Conservation (phyloP, 2,888 invertebrate species). For the Drosophila atripex region DNA sequence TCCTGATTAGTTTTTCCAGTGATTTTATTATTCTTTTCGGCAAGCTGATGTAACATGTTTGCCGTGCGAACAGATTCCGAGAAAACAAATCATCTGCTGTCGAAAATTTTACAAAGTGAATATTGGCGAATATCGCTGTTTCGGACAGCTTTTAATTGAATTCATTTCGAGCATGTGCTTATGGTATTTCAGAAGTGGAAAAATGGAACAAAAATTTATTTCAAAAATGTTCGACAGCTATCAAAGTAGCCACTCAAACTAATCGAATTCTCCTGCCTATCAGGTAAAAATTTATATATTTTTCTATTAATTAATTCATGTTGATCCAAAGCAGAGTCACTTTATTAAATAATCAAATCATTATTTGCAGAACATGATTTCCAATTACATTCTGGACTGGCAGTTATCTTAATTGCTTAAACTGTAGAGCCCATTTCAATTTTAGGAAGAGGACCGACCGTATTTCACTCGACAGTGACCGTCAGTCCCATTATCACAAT, state of each 20-base stretch:
- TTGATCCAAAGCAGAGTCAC: no score
- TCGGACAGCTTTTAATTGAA: conserved; percentile 58
- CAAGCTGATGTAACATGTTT: conserved; percentile 54
- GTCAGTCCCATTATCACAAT: conserved; percentile 27
- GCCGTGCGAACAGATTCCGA: conserved; percentile 54
- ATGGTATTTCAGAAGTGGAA: conserved; percentile 23
- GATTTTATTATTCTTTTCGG: conserved; percentile 41
- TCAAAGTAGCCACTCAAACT: neutral
- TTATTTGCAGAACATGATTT: conserved; percentile 5
- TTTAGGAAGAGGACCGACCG: conserved; percentile 4
- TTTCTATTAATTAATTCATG: no score
- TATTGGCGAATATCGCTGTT: conserved; percentile 35
- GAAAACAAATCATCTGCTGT: conserved; percentile 47
- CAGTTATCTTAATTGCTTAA: conserved; percentile 6
- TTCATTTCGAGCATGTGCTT: conserved; percentile 33
- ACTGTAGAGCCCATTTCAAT: conserved; percentile 9
- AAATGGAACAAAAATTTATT: conserved; percentile 29
- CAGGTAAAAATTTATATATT: conserved; percentile 2
- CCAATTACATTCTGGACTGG: neutral
- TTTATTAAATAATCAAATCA: conserved; percentile 4
- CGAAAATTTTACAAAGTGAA: conserved; percentile 40
- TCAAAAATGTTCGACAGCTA: neutral
- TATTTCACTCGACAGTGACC: conserved; percentile 21
- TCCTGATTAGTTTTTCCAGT: conserved; percentile 15
- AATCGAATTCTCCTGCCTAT: neutral